Conservation (phyloP, 1,140 invertebrate genomes). For the Bactericera cockerelli region DNA sequence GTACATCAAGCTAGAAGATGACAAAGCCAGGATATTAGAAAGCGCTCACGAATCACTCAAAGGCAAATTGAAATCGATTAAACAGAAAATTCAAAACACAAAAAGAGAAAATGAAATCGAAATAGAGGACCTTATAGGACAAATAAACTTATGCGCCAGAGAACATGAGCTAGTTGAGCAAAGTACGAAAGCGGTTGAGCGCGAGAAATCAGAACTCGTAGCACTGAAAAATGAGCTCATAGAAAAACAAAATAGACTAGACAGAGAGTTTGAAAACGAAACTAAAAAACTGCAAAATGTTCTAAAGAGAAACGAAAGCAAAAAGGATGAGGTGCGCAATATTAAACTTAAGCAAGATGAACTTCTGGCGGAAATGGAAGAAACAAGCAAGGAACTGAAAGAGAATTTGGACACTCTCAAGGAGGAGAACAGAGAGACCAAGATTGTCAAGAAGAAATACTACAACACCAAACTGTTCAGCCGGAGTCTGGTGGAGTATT, state of each 20-base stretch:
- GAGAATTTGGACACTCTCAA: neutral
- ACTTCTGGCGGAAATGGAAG: neutral
- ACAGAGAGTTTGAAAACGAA: neutral
- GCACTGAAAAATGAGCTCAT: no score
- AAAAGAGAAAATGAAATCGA: neutral
- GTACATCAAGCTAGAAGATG: neutral
- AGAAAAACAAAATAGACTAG: neutral
- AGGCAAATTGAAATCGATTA: neutral
- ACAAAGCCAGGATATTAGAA: conserved; percentile 2
- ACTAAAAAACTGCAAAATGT: neutral
- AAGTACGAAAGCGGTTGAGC: no score
- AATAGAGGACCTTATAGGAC: neutral
- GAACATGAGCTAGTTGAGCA: no score
- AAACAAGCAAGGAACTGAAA: neutral
- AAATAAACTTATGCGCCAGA: neutral
- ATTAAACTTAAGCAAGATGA: neutral
- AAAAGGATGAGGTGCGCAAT: neutral
- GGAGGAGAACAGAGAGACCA: neutral
- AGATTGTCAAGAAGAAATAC: conserved; percentile 7
- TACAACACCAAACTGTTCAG: neutral
- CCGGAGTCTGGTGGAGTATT: neutral
- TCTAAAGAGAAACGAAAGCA: neutral
- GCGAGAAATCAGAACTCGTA: no score
- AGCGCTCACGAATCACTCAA: neutral
- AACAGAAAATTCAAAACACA: neutral